These are phyloP conservation scores for Drosophila siamana DNA, from an alignment of 2,888 invertebrate species.

Conservation along the genomic window DNA sequence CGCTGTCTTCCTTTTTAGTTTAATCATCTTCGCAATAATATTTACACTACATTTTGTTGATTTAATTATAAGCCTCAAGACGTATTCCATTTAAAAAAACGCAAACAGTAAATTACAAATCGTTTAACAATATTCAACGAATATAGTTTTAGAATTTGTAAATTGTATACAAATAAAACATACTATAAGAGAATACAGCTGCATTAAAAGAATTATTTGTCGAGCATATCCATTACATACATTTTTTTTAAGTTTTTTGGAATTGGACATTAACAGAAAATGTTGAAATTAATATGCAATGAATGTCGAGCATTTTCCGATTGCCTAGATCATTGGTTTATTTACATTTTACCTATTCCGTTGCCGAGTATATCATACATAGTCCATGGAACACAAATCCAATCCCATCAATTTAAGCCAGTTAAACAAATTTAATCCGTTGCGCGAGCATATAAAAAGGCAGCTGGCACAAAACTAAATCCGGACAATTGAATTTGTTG, in stretches of 20 bases:
- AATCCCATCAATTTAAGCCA: slow-evolving; percentile 32
- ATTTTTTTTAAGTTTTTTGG: too few species aligned
- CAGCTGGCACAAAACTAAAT: slow-evolving; percentile 62
- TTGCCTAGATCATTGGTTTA: neutral
- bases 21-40: neutral
- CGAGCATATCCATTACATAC: too few species aligned
- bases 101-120: too few species aligned
- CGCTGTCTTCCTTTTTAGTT: neutral
- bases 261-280: too few species aligned
- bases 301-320: neutral
- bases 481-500: slow-evolving; percentile 71
- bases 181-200: too few species aligned
- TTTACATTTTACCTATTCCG: slow-evolving; percentile 7
- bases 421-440: slow-evolving; percentile 54
- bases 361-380: slow-evolving; percentile 9
- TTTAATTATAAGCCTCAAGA: too few species aligned
- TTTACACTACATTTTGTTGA: neutral
- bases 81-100: too few species aligned
- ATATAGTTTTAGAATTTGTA: neutral
- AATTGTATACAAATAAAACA: too few species aligned
- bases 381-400: slow-evolving; percentile 29
- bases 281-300: neutral
- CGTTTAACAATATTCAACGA: too few species aligned
- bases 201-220: too few species aligned
- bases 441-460: slow-evolving; percentile 17